Evolutionary conservation across 1,140 invertebrate genomes (phyloP).

Genomic region (Mercenaria mercenaria): DNA sequence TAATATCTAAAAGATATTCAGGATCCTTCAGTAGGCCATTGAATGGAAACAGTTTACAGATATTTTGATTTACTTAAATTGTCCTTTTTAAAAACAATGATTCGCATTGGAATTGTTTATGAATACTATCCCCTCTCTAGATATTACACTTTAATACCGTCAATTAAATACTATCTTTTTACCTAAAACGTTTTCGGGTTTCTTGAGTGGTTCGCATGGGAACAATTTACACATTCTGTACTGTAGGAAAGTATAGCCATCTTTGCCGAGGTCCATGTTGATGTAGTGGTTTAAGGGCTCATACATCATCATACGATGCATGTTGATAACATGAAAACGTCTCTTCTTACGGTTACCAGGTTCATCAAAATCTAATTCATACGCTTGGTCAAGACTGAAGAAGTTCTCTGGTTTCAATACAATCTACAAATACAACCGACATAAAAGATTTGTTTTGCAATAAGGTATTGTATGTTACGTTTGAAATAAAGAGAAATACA

Average conservation of each 20-base stretch:
- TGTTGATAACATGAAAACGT: not conserved
- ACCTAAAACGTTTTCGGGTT: constrained; percentile 15
- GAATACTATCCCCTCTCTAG: no score
- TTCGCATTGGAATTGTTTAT: no score
- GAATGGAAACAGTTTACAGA: no score
- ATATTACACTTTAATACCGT: no score
- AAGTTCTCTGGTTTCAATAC: constrained; percentile 33
- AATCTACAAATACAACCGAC: not conserved
- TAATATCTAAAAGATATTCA: no score
- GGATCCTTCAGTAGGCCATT: no score
- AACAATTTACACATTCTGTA: constrained; percentile 23
- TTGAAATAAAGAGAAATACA: no score
- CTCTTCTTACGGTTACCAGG: constrained; percentile 3
- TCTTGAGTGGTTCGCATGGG: not conserved
- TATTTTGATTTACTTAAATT: no score
- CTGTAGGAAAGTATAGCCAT: not conserved
- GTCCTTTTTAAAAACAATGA: no score
- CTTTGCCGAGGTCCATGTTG: constrained; percentile 20
- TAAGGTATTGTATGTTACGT: no score
- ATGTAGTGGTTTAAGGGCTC: constrained; percentile 20
- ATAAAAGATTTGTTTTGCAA: not conserved
- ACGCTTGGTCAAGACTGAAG: constrained; percentile 26
- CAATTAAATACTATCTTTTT: no score
- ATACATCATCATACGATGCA: constrained; percentile 37
- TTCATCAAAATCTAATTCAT: constrained; percentile 47